Evolutionary conservation across 2,888 invertebrate genomes (phyloP).

Genomic region (Callimorpha dominula): DNA sequence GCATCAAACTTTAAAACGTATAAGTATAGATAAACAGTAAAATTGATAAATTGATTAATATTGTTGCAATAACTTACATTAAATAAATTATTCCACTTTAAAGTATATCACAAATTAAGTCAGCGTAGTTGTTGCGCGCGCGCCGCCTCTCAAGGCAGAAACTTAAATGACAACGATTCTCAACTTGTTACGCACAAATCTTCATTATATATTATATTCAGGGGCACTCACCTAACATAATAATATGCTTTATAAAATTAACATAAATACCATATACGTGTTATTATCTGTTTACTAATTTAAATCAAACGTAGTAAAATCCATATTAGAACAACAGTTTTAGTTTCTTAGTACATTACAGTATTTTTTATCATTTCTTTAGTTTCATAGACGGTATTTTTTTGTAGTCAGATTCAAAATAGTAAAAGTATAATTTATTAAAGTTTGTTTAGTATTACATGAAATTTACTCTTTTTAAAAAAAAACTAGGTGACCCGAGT

Average conservation of each 20-base stretch:
- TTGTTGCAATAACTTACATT: conserved; percentile 1
- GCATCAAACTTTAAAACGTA: no score
- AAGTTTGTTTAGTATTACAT: no score
- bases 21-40: no score
- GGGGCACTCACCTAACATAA: conserved; percentile 4
- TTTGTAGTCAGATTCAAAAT: no score
- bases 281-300: neutral
- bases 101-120: neutral
- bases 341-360: no score
- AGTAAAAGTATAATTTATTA: no score
- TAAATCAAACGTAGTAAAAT: neutral
- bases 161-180: conserved; percentile 27
- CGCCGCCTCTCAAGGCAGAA: conserved; percentile 18
- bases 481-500: no score
- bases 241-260: neutral
- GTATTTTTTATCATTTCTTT: neutral
- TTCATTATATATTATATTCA: conserved; percentile 20
- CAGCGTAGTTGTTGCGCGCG: conserved; percentile 21
- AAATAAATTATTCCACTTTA: neutral
- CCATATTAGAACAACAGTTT: neutral
- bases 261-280: neutral
- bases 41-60: neutral
- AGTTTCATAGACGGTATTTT: no score
- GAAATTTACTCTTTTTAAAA: no score
- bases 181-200: conserved; percentile 15